Evolutionary conservation across 1,140 invertebrate genomes (phyloP), one percentile per base, ranked within the genome.

Genomic region (Elymnias hypermnestra): DNA sequence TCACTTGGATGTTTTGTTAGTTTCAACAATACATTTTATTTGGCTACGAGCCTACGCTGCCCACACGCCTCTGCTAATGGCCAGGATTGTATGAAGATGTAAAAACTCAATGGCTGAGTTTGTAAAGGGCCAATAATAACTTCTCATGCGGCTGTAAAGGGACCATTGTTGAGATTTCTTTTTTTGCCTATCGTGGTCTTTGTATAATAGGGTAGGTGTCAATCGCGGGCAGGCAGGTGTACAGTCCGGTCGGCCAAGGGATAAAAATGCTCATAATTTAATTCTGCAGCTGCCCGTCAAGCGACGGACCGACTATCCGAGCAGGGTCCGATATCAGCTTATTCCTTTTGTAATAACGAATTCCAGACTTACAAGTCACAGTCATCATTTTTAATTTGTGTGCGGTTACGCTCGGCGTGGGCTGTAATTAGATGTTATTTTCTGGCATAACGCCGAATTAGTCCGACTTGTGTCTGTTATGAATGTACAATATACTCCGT

Each of bases 221-320:
- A 81, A 83, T 83, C 81, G 72, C 60, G 66, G 63, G 53, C 57
- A 49, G 71, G 79, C 79, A 83, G 81, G 81, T 83, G 78, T 68
- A 75, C 56, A 31, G 54, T 55, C 59, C 59, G 48, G 57, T 40
- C 61, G 57, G 44, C 9, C 56, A 55, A 59, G 63, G 65, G 68
- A 83, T 81, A 85, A 79, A 82, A 83, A 79, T 76, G 77, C 54
- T 76, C 73, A 83, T 84, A 84, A 83, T 81, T 83, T 77, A 56
- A 77, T 77, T 74, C 70, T 70, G 75, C 82, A 85, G 78, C 82
- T 85, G 82, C 82, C 72, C 60, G 81, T 72, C 76, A 69, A 71
- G 45, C 60, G 65, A 56, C 33, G 33, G 37, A 23, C 37, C 63
- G 57, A 61, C 67, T 69, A 71, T 65, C 60, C 57, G 70, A 66